phyloP scores from a whole-genome alignment of 2,113 vertebrate genomes.

The Pitta sordida region DNA sequence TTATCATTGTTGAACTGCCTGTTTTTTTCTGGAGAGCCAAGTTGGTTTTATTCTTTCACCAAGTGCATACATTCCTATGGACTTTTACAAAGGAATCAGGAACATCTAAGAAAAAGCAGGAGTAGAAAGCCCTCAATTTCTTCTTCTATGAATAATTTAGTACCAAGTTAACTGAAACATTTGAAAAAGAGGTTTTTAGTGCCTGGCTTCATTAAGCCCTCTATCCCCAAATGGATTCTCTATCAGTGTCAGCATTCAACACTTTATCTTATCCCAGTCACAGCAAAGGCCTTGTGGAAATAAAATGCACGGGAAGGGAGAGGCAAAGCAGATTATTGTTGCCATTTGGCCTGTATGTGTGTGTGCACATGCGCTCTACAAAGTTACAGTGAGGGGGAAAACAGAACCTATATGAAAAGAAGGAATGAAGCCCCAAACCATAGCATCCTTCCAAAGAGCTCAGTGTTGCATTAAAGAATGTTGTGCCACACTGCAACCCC shows the following conservation, averaged over 20 bases:
- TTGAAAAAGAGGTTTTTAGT: constrained; percentile 40
- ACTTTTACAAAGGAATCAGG: not conserved
- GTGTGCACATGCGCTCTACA: not conserved
- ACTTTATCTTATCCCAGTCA: constrained; percentile 20
- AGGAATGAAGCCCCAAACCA: not conserved
- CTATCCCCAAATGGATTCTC: constrained; percentile 39
- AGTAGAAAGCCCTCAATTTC: constrained; percentile 8
- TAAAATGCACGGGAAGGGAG: constrained; percentile 27
- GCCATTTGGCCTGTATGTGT: not conserved
- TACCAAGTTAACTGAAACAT: constrained; percentile 42
- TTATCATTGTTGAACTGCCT: not conserved
- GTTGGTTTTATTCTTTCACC: not conserved
- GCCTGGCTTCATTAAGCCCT: constrained; percentile 44
- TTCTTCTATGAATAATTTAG: constrained; percentile 56
- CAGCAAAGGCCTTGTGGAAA: constrained; percentile 32
- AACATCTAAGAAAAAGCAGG: not conserved
- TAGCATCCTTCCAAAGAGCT: not conserved
- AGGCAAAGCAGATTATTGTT: not conserved
- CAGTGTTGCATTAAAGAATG: accelerated
- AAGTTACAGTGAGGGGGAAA: not conserved
- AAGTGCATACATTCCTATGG: not conserved
- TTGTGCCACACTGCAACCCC: not conserved
- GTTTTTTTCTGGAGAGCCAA: not conserved
- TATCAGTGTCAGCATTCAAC: constrained; percentile 25
- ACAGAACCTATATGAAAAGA: not conserved